Percentiles rank a stretch among this genome's conserved stretches.
phyloP scores from a whole-genome alignment of 92 coral and sea anemone genomes.

The Epizoanthus illoricatus region DNA sequence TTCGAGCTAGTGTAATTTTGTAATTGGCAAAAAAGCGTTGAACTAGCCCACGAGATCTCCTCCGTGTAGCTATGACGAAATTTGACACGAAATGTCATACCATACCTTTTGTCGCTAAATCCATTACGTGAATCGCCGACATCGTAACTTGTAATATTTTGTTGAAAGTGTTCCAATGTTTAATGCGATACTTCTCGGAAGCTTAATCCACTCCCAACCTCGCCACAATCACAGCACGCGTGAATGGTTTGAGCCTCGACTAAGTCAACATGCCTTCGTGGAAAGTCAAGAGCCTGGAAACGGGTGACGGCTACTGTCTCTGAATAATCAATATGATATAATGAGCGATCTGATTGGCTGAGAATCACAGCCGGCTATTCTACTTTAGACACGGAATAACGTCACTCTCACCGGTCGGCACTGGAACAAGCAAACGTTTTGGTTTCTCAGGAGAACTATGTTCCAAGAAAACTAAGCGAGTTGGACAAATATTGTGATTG shows the following conservation, averaged over 20 bases:
- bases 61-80: background rate
- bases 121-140: slow-evolving; percentile 43
- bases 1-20: background rate
- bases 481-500: too few species aligned
- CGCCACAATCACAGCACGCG: background rate
- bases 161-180: background rate
- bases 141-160: slow-evolving; percentile 5
- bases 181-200: background rate
- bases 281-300: slow-evolving; percentile 19
- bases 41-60: background rate
- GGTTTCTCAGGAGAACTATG: too few species aligned
- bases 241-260: background rate
- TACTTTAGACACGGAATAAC: too few species aligned
- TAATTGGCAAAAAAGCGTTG: background rate
- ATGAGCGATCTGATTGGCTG: slow-evolving; percentile 17
- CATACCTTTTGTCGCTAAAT: slow-evolving; percentile 36
- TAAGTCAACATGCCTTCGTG: background rate
- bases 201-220: background rate
- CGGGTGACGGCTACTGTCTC: background rate
- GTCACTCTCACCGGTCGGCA: too few species aligned
- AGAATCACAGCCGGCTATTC: too few species aligned
- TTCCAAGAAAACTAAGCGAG: too few species aligned
- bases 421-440: too few species aligned
- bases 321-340: background rate
- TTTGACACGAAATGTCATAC: background rate